phyloP scores from a whole-genome alignment of 37 sponge, comb jelly and placozoan species.

The Bolinopsis microptera region DNA sequence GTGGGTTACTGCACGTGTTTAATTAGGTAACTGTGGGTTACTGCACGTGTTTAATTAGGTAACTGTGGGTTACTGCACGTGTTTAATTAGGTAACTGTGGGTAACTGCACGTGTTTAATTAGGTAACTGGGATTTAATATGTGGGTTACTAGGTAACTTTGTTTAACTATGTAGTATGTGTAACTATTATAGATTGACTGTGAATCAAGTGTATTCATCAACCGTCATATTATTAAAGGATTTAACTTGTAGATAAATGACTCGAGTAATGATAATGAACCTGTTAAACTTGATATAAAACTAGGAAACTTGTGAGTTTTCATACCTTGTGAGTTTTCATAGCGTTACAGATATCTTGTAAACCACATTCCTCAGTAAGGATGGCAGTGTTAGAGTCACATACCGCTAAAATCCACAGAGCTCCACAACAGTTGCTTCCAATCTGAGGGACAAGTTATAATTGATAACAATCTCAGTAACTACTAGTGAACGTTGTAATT shows the following conservation, averaged over 20 bases:
- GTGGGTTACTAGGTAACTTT: not conserved
- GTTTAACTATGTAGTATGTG: not conserved
- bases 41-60: not conserved
- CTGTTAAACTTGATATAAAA: too few species aligned
- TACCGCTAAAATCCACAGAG: constrained; percentile 75
- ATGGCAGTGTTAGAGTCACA: constrained; percentile 40
- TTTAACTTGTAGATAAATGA: too few species aligned
- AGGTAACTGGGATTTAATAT: too few species aligned
- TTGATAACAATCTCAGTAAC: too few species aligned
- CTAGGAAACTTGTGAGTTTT: too few species aligned
- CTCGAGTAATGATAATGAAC: too few species aligned
- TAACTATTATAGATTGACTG: too few species aligned
- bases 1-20: too few species aligned
- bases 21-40: not conserved
- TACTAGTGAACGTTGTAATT: too few species aligned
- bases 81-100: not conserved
- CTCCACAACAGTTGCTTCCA: constrained; percentile 70
- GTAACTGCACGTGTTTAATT: too few species aligned
- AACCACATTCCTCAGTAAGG: constrained; percentile 72
- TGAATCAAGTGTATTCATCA: too few species aligned
- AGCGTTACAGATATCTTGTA: constrained; percentile 70
- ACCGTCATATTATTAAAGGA: too few species aligned
- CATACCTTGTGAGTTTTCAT: constrained; percentile 68
- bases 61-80: not conserved
- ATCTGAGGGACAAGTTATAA: constrained; percentile 44